These are phyloP conservation scores for Tribolium freemani DNA, from an alignment of 2,888 invertebrate species.

Conservation along the genomic window DNA sequence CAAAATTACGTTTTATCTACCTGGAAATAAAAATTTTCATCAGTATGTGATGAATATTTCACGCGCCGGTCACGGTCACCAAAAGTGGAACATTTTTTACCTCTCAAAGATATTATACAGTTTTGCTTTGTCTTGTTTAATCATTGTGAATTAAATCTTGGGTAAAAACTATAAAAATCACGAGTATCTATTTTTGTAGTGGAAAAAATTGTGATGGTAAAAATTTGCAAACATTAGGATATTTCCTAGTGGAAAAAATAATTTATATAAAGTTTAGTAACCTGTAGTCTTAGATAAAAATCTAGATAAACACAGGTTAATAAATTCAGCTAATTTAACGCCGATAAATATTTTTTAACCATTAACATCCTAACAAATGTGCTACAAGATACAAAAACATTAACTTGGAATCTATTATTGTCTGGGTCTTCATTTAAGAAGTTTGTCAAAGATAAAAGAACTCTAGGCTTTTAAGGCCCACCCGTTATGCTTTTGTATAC, in stretches of 20 bases:
- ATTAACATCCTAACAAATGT: no score
- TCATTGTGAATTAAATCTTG: no score
- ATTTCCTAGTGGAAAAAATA: background rate
- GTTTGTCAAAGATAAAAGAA: no score
- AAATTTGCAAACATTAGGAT: background rate
- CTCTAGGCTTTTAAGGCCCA: no score
- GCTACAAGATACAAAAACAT: no score
- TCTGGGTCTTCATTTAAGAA: background rate
- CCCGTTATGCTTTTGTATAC: no score
- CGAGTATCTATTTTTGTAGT: no score
- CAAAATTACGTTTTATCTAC: background rate
- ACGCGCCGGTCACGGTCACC: background rate
- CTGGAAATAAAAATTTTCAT: background rate
- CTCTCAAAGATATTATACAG: no score
- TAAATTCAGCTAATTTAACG: no score
- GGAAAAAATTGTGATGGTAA: background rate
- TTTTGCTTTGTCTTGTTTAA: background rate
- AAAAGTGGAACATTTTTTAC: background rate
- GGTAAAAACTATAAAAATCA: no score
- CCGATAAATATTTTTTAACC: no score
- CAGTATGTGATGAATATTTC: background rate
- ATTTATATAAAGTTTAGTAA: background rate
- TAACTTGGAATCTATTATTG: background rate
- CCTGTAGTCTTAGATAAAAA: background rate
- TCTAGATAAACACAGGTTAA: no score